Conservation (phyloP, 92 coral and sea anemone genomes). For the Epizoanthus ramosus region DNA sequence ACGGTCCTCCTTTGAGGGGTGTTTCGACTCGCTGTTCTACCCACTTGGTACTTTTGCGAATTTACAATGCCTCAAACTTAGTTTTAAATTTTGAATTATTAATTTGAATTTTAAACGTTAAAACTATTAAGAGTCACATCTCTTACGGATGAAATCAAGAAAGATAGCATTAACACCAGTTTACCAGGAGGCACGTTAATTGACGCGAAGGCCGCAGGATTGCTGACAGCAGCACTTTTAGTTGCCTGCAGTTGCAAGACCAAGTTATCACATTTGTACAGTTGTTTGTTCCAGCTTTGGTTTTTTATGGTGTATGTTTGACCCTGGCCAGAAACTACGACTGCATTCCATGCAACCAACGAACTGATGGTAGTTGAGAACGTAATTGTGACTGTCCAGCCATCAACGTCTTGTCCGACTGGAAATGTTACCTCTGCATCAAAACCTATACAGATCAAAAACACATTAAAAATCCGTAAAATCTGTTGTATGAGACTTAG, state of each 20-base stretch:
- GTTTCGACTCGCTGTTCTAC: too few species aligned
- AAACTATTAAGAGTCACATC: too few species aligned
- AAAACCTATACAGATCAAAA: slow-evolving; percentile 26
- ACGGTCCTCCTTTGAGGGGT: too few species aligned
- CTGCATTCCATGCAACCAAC: slow-evolving; percentile 12
- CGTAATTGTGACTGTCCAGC: slow-evolving; percentile 25
- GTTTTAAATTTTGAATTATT: too few species aligned
- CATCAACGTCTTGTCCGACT: slow-evolving; percentile 33
- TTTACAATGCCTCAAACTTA: too few species aligned
- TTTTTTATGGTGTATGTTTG: slow-evolving; percentile 33
- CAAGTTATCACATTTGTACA: slow-evolving; percentile 2
- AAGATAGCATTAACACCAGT: too few species aligned
- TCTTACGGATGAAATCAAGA: too few species aligned
- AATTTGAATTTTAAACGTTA: too few species aligned
- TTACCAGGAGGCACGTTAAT: background rate
- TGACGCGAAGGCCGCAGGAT: slow-evolving; percentile 17
- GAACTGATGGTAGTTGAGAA: background rate
- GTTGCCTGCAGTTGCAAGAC: slow-evolving; percentile 11
- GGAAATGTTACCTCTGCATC: slow-evolving; percentile 35
- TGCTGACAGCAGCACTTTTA: slow-evolving; percentile 11
- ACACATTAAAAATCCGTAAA: background rate
- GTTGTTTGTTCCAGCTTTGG: slow-evolving; percentile 53
- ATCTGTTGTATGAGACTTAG: background rate
- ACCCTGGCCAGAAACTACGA: background rate
- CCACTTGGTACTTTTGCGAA: too few species aligned